Conservation (phyloP, 2,113 vertebrate genomes). For the Astatotilapia flaviijosephi region DNA sequence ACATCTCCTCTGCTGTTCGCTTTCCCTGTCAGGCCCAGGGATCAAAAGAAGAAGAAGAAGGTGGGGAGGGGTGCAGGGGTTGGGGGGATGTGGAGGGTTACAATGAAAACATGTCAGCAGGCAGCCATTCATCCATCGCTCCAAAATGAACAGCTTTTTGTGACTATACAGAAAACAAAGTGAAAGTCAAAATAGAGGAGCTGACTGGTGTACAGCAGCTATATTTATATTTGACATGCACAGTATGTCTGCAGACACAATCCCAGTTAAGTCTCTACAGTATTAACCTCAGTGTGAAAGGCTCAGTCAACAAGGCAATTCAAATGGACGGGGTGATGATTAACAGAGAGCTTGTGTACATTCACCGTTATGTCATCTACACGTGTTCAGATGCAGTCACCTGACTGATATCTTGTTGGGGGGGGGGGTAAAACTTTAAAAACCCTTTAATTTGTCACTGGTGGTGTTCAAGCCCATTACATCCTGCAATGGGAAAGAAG, state of each 20-base stretch:
- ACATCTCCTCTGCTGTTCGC: conserved; percentile 8
- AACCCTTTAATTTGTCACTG: conserved; percentile 18
- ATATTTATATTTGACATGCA: conserved; percentile 27
- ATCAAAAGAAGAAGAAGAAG: not conserved
- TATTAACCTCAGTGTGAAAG: not conserved
- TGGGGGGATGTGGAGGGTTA: not conserved
- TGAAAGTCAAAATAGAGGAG: not conserved
- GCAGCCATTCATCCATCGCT: conserved; percentile 7
- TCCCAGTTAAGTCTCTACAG: not conserved
- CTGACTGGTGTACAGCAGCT: not conserved
- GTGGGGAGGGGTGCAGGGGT: rapidly evolving
- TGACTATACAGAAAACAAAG: not conserved
- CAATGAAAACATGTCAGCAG: not conserved
- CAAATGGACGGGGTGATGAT: not conserved
- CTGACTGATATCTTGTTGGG: not conserved
- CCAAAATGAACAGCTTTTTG: not conserved
- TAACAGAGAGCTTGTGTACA: not conserved
- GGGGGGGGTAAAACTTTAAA: conserved; percentile 1
- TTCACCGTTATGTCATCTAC: not conserved
- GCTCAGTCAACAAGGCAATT: not conserved
- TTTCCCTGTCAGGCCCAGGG: conserved; percentile 11
- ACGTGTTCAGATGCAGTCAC: not conserved
- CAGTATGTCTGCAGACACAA: not conserved
- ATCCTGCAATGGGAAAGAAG: not conserved
- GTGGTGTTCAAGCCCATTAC: not conserved